These are phyloP conservation scores for Ceyx erithaca DNA, from an alignment of 2,797 vertebrate species.

Conservation along the genomic window DNA sequence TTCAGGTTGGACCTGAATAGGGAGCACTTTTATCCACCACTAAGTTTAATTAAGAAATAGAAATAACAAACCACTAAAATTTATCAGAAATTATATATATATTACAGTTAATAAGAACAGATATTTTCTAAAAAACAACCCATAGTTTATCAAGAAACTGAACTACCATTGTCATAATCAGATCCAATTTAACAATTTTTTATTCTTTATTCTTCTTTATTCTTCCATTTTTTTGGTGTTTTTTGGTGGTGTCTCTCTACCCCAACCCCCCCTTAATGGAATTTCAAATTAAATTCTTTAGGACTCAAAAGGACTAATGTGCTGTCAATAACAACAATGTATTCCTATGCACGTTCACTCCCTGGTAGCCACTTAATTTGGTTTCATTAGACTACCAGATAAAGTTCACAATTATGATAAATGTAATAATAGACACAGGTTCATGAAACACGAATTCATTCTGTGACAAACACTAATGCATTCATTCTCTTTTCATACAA, in stretches of 20 bases:
- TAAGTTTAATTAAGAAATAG: background rate
- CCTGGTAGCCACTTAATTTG: conserved; percentile 15
- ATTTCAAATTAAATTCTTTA: conserved; percentile 35
- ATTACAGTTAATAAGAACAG: background rate
- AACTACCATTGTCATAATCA: background rate
- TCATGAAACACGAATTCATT: conserved; percentile 17
- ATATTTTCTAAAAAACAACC: background rate
- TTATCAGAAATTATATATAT: background rate
- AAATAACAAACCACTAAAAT: background rate
- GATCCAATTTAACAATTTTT: background rate
- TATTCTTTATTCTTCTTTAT: background rate
- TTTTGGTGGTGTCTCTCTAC: background rate
- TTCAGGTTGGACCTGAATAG: background rate
- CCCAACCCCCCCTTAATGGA: background rate
- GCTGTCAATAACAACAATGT: background rate
- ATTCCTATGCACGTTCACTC: background rate
- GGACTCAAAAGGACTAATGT: background rate
- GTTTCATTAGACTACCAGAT: conserved; percentile 25
- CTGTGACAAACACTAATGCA: background rate
- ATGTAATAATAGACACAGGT: background rate
- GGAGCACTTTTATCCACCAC: background rate
- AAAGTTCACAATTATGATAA: background rate
- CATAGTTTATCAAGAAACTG: background rate
- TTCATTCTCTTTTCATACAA: background rate
- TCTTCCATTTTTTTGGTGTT: background rate